These are phyloP conservation scores for Pterostichus niger DNA, from an alignment of 2,888 invertebrate species.

Conservation along the genomic window DNA sequence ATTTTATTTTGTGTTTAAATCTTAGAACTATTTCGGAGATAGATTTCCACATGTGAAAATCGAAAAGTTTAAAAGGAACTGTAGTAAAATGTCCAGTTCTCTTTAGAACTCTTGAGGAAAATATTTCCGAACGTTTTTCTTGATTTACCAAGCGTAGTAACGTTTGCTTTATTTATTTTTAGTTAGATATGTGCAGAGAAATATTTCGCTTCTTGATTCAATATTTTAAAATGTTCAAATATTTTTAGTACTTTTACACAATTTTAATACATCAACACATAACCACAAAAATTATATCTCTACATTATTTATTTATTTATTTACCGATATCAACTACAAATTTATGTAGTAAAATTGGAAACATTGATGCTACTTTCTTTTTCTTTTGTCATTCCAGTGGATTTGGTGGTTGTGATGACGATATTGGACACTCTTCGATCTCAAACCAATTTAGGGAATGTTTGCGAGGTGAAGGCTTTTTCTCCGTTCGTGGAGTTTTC, in stretches of 20 bases:
- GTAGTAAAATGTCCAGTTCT: conserved; percentile 48
- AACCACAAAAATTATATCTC: not conserved
- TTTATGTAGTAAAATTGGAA: not conserved
- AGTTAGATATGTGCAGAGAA: not conserved
- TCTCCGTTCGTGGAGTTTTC: not conserved
- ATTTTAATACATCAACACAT: not conserved
- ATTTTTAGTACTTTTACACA: conserved; percentile 4
- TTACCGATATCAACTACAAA: not conserved
- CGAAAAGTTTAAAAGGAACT: conserved; percentile 24
- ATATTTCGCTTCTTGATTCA: conserved; percentile 17
- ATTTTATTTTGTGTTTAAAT: not conserved
- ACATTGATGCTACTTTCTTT: not conserved
- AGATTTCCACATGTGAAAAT: not conserved
- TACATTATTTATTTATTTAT: not conserved
- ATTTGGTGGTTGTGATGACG: no score
- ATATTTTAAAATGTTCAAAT: conserved; percentile 1
- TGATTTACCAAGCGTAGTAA: conserved; percentile 45
- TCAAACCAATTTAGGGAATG: not conserved
- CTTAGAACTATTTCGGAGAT: not conserved
- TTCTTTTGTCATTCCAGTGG: not conserved
- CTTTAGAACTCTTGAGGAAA: conserved; percentile 30
- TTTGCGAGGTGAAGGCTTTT: not conserved
- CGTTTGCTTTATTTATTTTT: conserved; percentile 9
- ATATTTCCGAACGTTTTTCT: conserved; percentile 25
- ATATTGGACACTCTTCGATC: not conserved